Evolutionary conservation across 2,797 vertebrate species (phyloP), one percentile per base, ranked within the genome.

Genomic region (Myotis myotis): DNA sequence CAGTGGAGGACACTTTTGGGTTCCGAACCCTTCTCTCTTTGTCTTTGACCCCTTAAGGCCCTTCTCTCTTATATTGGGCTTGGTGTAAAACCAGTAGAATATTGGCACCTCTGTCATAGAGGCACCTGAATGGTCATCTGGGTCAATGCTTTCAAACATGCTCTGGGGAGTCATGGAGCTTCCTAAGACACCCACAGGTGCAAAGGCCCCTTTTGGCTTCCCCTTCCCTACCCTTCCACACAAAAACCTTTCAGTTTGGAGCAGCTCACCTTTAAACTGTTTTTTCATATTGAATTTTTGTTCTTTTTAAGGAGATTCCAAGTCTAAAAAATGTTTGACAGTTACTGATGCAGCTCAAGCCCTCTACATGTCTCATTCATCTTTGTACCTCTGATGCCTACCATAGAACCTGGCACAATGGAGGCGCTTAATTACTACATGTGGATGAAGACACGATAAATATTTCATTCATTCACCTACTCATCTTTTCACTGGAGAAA

Each of bases 231-330:
- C 6, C 8, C 1, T 5, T 28, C 49, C n/a, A 44, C 28, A 47
- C 2, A 17, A 12, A 82, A 49, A 28, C 12, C 3, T 33, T 93
- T 85, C 75, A 44, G 16, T 78, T 33, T 62, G 70, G 68, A 93
- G 68, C 8, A 93, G 74, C 41, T 90, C 22, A 68, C 33, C 36
- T 71, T 66, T 80, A 64, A 83, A 72, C 23, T 51, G 19, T 78
- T 85, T 93, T 93, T 94, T 17, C 22, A n/a, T 91, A 53, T 72
- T 84, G 41, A 2, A 15, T 8, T 83, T 96, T 71, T 53, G 72
- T 72, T 87, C 47, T 90, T 91, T 79, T 41, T 16, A 92, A 95
- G 91, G n/a, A 87, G 22, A 82, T 44, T 72, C 1, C 16, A 86
- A 57, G 2, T 11, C 38, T 51, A 68, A 95, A 83, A 83, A 23